Conservation (phyloP, 2,113 vertebrate species). For the Poeciliopsis occidentalis region DNA sequence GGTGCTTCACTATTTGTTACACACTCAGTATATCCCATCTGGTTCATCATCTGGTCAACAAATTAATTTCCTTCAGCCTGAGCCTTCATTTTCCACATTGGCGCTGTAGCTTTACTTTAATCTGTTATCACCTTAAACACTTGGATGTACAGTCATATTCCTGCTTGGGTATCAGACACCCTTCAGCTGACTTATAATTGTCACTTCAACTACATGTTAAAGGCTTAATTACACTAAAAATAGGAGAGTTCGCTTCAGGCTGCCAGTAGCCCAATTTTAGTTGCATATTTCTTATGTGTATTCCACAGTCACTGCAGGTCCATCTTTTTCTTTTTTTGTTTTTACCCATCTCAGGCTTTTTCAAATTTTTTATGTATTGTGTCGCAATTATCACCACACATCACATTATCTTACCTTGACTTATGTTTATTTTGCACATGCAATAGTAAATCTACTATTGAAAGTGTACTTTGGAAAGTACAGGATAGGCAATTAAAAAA, state of each 20-base stretch:
- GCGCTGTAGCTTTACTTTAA: not conserved
- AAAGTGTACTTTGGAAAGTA: too few species aligned
- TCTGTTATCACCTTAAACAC: not conserved
- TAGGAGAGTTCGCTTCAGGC: not conserved
- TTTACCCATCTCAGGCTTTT: not conserved
- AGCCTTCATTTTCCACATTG: not conserved
- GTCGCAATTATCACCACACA: not conserved
- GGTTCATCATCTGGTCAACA: not conserved
- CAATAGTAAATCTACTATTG: not conserved
- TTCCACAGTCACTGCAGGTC: not conserved
- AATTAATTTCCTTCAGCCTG: not conserved
- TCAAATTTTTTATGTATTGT: not conserved
- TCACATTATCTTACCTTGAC: not conserved
- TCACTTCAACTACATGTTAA: not conserved
- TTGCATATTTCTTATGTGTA: not conserved
- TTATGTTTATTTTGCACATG: not conserved
- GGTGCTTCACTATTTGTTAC: not conserved
- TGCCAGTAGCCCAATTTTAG: not conserved
- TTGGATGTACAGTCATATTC: conserved; percentile 1
- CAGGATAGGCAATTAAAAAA: too few species aligned
- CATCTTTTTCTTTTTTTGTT: not conserved
- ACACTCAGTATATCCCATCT: not conserved
- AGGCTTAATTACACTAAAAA: not conserved
- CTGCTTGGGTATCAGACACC: not conserved
- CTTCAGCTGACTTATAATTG: conserved; percentile 6